Percentiles rank a stretch among this genome's conserved stretches.
phyloP scores from a whole-genome alignment of 1,140 invertebrate genomes.

The Melipona quadrifasciata region DNA sequence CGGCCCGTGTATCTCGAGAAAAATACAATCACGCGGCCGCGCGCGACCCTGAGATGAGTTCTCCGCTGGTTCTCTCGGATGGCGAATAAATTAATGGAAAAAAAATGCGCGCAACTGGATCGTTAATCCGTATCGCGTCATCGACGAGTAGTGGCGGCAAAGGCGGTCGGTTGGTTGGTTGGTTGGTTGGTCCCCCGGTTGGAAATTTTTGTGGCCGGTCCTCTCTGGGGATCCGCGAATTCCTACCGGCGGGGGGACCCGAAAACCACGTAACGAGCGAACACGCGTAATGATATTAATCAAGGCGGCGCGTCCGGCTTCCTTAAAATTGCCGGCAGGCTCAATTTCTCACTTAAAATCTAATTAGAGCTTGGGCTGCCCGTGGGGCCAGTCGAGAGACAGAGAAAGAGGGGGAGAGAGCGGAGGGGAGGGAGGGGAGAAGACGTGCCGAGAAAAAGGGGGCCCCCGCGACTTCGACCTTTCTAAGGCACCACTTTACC shows the following conservation, averaged over 20 bases:
- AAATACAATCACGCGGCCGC: slow-evolving; percentile 54
- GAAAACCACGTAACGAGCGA: slow-evolving; percentile 60
- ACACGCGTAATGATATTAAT: slow-evolving; percentile 81
- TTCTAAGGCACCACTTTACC: slow-evolving; percentile 74
- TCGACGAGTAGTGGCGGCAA: too few species aligned
- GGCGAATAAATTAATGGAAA: slow-evolving; percentile 47
- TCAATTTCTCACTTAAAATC: slow-evolving; percentile 82
- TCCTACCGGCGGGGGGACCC: slow-evolving; percentile 52
- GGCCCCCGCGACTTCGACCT: slow-evolving; percentile 72
- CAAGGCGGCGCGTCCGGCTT: slow-evolving; percentile 79
- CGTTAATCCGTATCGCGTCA: background rate
- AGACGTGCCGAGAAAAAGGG: background rate
- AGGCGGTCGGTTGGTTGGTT: background rate
- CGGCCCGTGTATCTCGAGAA: slow-evolving; percentile 60
- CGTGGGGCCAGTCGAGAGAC: slow-evolving; percentile 19
- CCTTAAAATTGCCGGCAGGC: slow-evolving; percentile 82
- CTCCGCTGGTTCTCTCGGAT: too few species aligned
- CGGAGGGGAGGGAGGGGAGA: slow-evolving; percentile 32
- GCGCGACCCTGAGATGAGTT: slow-evolving; percentile 40
- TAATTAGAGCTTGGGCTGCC: slow-evolving; percentile 77
- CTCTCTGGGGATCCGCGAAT: slow-evolving; percentile 45
- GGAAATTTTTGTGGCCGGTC: slow-evolving; percentile 39
- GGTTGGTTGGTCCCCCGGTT: background rate
- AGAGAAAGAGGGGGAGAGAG: background rate
- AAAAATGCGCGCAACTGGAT: background rate